A percentile compares a stretch with the other conserved stretches of the same genome.
Evolutionary conservation across 2,797 vertebrate genomes (phyloP).

Genomic region (Cetoscarus ocellatus): DNA sequence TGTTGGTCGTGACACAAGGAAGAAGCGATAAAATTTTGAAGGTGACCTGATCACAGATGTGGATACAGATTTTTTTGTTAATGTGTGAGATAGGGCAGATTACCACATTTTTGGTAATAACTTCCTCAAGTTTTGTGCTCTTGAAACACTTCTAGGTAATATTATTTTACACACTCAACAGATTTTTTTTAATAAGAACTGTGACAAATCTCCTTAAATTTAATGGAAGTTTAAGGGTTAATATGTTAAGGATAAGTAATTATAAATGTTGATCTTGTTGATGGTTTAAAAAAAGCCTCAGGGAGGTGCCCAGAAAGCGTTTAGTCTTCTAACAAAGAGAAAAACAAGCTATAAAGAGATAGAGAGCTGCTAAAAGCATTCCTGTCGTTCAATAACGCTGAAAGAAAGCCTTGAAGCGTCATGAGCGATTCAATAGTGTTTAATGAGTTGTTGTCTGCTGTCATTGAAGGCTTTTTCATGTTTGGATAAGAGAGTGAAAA

Average conservation of each 20-base stretch:
- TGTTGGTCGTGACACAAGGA: too few relatives aligned
- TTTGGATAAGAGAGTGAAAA: too few relatives aligned
- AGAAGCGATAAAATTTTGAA: too few relatives aligned
- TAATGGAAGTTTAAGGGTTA: not conserved
- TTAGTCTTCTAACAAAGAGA: not conserved
- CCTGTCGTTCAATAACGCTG: not conserved
- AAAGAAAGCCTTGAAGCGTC: not conserved
- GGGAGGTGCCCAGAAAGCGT: slow-evolving; percentile 1
- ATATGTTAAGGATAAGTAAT: not conserved
- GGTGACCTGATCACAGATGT: too few relatives aligned
- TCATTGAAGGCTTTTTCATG: not conserved
- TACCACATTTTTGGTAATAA: too few relatives aligned
- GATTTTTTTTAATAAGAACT: too few relatives aligned
- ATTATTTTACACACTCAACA: too few relatives aligned
- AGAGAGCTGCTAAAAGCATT: slow-evolving; percentile 1
- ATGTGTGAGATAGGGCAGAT: too few relatives aligned
- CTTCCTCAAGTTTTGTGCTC: too few relatives aligned
- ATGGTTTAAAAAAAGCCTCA: not conserved
- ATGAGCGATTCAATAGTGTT: not conserved
- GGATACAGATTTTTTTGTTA: too few relatives aligned
- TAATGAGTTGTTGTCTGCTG: not conserved
- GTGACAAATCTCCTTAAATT: not conserved
- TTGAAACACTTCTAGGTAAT: too few relatives aligned
- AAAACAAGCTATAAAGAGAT: not conserved
- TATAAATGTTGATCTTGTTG: not conserved